These are phyloP conservation scores for Yponomeuta sedellus DNA, from an alignment of 2,888 invertebrate species.

Conservation along the genomic window DNA sequence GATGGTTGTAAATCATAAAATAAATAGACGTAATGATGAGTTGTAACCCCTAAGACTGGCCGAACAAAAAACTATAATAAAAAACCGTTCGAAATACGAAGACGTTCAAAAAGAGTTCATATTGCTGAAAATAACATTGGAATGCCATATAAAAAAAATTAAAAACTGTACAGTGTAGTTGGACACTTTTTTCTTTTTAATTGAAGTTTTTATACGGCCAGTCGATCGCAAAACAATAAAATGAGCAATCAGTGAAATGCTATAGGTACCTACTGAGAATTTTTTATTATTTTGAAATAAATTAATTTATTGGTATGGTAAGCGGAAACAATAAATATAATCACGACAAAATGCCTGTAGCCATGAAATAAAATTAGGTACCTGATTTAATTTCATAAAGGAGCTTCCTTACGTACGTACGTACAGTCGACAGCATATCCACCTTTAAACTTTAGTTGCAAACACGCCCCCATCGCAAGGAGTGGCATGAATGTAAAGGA, in stretches of 20 bases:
- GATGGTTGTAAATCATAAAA: constrained; percentile 21
- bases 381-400: too few species aligned
- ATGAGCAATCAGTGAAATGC: constrained; percentile 8
- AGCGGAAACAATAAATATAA: constrained; percentile 15
- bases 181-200: constrained; percentile 26
- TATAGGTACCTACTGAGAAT: constrained; percentile 21
- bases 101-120: neutral
- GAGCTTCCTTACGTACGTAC: too few species aligned
- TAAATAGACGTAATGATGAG: neutral
- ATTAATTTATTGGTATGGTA: constrained; percentile 7
- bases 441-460: too few species aligned
- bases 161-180: neutral
- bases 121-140: neutral
- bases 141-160: constrained; percentile 20
- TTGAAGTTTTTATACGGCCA: constrained; percentile 27
- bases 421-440: too few species aligned
- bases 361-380: constrained; percentile 24
- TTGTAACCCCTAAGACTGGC: neutral
- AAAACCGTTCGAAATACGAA: neutral
- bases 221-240: constrained; percentile 5
- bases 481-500: too few species aligned
- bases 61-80: too few species aligned
- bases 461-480: too few species aligned
- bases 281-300: constrained; percentile 6
- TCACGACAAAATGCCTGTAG: constrained; percentile 15